A percentile compares a stretch with the other conserved stretches of the same genome.
Evolutionary conservation across 2,797 vertebrate genomes (phyloP).

Genomic region (Columba guinea): DNA sequence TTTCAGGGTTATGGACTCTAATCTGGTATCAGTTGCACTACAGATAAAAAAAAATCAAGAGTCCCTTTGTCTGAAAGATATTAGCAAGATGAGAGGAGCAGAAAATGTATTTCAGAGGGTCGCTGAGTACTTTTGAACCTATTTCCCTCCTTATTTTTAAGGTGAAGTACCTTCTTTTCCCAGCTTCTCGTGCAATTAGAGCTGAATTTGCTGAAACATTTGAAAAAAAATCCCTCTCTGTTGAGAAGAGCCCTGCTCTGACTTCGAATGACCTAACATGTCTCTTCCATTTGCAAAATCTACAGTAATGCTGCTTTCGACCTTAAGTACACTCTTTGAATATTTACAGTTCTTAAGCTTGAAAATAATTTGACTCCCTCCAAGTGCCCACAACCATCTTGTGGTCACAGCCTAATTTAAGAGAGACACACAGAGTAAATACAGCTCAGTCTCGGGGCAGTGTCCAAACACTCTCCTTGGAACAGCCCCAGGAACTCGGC

Average conservation of each 20-base stretch:
- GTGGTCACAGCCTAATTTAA: not conserved
- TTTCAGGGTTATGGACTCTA: conserved; percentile 12
- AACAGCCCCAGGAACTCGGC: not conserved
- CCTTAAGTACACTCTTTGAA: not conserved
- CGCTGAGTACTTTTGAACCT: not conserved
- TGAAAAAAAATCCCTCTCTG: not conserved
- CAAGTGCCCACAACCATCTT: not conserved
- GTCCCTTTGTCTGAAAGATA: not conserved
- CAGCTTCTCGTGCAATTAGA: not conserved
- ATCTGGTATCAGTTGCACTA: not conserved
- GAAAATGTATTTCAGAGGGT: not conserved
- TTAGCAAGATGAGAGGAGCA: not conserved
- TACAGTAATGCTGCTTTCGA: not conserved
- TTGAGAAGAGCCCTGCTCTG: not conserved
- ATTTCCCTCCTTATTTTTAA: not conserved
- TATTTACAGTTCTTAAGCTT: not conserved
- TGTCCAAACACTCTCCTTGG: not conserved
- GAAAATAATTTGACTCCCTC: not conserved
- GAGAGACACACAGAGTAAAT: not conserved
- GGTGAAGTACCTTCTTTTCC: not conserved
- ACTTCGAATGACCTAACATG: not conserved
- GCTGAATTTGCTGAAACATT: not conserved
- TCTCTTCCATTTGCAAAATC: not conserved
- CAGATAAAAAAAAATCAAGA: not conserved
- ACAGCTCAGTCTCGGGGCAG: not conserved